phyloP scores from a whole-genome alignment of 2,888 invertebrate genomes.

The Cylindroiulus punctatus region DNA sequence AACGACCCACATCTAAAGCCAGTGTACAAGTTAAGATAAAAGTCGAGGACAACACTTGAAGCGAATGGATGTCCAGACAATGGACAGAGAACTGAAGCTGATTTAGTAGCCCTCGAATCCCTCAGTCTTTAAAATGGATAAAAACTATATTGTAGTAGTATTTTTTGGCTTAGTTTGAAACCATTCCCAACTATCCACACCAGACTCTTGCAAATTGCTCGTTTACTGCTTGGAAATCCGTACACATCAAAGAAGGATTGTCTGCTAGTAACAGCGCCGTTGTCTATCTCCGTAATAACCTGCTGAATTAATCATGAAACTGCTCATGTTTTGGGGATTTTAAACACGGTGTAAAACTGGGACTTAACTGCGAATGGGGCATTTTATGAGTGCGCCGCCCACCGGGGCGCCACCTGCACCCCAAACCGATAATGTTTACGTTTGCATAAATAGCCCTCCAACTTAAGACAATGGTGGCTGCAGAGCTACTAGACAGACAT shows the following conservation, averaged over 20 bases:
- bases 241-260: not conserved
- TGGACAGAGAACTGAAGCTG: not conserved
- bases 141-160: no score
- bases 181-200: not conserved
- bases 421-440: not conserved
- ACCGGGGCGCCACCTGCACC: not conserved
- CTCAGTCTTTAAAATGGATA: no score
- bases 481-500: not conserved
- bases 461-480: slow-evolving; percentile 7
- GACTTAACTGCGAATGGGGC: slow-evolving; percentile 23
- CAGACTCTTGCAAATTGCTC: not conserved
- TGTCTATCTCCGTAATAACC: slow-evolving; percentile 6
- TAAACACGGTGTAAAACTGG: slow-evolving; percentile 5
- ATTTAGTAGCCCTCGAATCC: not conserved
- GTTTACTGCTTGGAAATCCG: slow-evolving; percentile 14
- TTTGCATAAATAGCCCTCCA: not conserved
- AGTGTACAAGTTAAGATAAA: not conserved
- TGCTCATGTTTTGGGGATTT: not conserved
- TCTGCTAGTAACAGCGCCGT: slow-evolving; percentile 4
- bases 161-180: no score
- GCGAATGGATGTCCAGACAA: not conserved
- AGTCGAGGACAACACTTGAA: not conserved
- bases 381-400: slow-evolving; percentile 16
- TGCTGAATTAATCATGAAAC: slow-evolving; percentile 27
- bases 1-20: slow-evolving; percentile 2